Base-by-base conservation (phyloP, 2,888 invertebrate genomes). In the Oasisia sp. region DNA sequence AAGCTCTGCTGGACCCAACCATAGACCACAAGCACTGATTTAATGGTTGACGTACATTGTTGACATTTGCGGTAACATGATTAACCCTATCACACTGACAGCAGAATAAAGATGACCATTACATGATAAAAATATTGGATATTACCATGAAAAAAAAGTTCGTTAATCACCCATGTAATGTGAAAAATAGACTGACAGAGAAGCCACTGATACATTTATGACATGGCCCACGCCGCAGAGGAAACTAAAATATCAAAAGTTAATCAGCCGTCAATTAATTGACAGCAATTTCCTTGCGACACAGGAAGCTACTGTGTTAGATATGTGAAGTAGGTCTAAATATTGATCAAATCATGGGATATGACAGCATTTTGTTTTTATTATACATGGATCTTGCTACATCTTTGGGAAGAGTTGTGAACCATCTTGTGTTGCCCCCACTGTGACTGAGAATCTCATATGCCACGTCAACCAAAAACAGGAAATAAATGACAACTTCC, bases 231-330 rank as follows among this genome's bases (percentile, higher is more conserved):
- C 27, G 27, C 74, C 19, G 74, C 74, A 27, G 5, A 7, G 27
- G n/a, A 74, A 74, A 74, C 74, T 74, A 74, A 74, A 74, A 74
- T 74, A 74, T 74, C 74, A 74, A 74, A 74, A 74, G 74, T 74
- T 74, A 74, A 74, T 74, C 27, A 27, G 74, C 74, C n/a, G 27
- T 27, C 27, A 74, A 74, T 74, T 74, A 74, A 74, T 74, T 74
- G 27, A 27, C 27, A 74, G 74, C 74, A 74, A 74, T 27, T 74
- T 74, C 74, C 74, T 74, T 19, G 14, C n/a, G 1, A 74, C 14
- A n/a, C 74, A 27, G 74, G 74, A 74, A 74, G 27, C 74, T 74
- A 74, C 74, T 74, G 74, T 74, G n/a, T 74, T 74, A 27, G 19
- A 74, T 27, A 27, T 27, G 27, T 74, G 74, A 74, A 74, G 74